These are phyloP conservation scores for Thereva nobilitata DNA, from an alignment of 2,888 invertebrate genomes.

Conservation along the genomic window DNA sequence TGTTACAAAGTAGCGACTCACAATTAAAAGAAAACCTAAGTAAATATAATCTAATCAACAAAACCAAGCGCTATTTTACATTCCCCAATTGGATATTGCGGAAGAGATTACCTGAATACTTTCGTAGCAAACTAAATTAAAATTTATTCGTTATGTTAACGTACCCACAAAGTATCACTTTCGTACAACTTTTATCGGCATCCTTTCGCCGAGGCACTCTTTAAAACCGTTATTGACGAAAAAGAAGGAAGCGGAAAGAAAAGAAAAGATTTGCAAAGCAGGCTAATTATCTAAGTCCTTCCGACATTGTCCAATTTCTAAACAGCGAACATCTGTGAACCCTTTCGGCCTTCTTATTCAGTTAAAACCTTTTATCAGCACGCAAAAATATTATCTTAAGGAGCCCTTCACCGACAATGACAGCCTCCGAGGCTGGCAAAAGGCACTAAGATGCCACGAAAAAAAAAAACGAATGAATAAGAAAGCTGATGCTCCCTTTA, in stretches of 20 bases:
- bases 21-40: no score
- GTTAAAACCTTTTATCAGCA: conserved; percentile 15
- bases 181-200: not conserved
- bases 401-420: conserved; percentile 24
- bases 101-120: no score
- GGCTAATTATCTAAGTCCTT: conserved; percentile 29
- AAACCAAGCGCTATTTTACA: no score
- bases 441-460: conserved; percentile 18
- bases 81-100: no score
- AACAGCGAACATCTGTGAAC: conserved; percentile 30
- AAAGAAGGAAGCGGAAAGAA: conserved; percentile 2
- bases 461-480: conserved; percentile 2
- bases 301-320: not conserved
- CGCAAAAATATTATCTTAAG: conserved; percentile 35
- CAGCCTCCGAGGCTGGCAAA: conserved; percentile 25
- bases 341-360: conserved; percentile 18
- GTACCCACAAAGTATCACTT: no score
- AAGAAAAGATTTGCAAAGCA: conserved; percentile 10
- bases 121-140: no score
- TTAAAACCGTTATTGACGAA: conserved; percentile 1
- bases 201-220: conserved; percentile 3
- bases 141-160: no score
- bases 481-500: conserved; percentile 6
- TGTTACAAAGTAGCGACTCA: no score
- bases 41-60: no score